A percentile compares a stretch with the other conserved stretches of the same genome.
phyloP scores from a whole-genome alignment of 2,888 invertebrate genomes.

The Cepaea hortensis region DNA sequence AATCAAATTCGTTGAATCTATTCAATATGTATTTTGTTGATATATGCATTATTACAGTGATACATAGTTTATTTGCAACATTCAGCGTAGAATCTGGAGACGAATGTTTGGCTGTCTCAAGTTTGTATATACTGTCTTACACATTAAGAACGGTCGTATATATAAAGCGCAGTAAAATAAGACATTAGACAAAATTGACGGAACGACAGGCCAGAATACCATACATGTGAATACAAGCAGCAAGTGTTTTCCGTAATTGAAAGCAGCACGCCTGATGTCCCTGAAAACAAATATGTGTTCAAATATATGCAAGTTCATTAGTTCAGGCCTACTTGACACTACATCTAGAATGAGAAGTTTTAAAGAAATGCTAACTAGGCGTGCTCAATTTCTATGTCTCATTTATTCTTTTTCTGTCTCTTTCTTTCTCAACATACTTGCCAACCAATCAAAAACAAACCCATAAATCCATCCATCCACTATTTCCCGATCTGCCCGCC shows the following conservation, averaged over 20 bases:
- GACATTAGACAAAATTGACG: slow-evolving; percentile 62
- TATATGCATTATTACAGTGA: not conserved
- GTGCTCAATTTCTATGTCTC: too few species aligned
- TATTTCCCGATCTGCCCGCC: too few species aligned
- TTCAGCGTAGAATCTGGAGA: not conserved
- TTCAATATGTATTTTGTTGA: not conserved
- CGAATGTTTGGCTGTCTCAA: not conserved
- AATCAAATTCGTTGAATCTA: not conserved
- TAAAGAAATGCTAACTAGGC: too few species aligned
- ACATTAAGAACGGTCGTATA: slow-evolving; percentile 56
- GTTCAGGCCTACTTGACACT: too few species aligned
- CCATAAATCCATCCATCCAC: too few species aligned
- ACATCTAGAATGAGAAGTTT: too few species aligned
- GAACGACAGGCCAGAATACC: slow-evolving; percentile 65
- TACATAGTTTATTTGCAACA: not conserved
- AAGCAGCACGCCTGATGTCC: slow-evolving; percentile 41
- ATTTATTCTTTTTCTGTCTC: too few species aligned
- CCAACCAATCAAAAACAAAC: too few species aligned
- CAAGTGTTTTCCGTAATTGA: slow-evolving; percentile 56
- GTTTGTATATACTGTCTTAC: slow-evolving; percentile 16
- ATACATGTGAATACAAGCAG: slow-evolving; percentile 57
- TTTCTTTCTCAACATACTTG: too few species aligned
- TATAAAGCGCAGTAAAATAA: slow-evolving; percentile 66
- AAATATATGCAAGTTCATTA: not conserved
- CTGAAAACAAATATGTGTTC: slow-evolving; percentile 54